Evolutionary conservation across 2,113 vertebrate genomes (phyloP), one percentile per base, ranked within the genome.

Genomic region (Sapajus apella): DNA sequence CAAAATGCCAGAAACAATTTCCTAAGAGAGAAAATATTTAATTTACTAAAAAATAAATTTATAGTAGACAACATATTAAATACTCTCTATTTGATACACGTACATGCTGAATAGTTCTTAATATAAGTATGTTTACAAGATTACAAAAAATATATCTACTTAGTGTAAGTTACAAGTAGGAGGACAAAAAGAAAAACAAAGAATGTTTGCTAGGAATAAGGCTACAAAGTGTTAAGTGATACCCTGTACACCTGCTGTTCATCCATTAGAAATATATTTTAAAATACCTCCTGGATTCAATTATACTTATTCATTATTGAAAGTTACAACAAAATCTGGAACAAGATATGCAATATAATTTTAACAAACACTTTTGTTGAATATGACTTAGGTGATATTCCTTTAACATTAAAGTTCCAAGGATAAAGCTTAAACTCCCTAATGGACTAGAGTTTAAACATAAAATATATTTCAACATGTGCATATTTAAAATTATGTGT

Each of bases 1-100:
- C 99, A 45, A 99, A 97, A 97, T 99, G 98, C 99, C 99, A 99
- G 50, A 99, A 97, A 94, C 98, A 99, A 95, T 98, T 99, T 68
- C 98, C 99, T 99, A 98, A 87, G 92, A 98, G 97, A 98, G 95
- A 98, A 98, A 98, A 96, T 80, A 95, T 76, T 80, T 61, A 90
- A 80, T 87, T 95, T 75, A 96, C 87, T 95, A 96, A 94, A 37
- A 90, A 70, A 92, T 93, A 86, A 93, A 81, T 64, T 97, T 72
- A 84, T 61, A 64, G 68, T 72, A 93, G 55, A 93, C 92, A 97
- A 95, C 66, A 80, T 35, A 58, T 25, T 76, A 83, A 80, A 72
- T 56, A 94, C 8, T 83, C 47, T 86, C 55, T 89, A 58, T 32
- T 43, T 92, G 93, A 93, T 14, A 43, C 8, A 90, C 47, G 58